A percentile compares a stretch with the other conserved stretches of the same genome.
phyloP scores from a whole-genome alignment of 2,888 invertebrate species.

The Argyresthia albistria region DNA sequence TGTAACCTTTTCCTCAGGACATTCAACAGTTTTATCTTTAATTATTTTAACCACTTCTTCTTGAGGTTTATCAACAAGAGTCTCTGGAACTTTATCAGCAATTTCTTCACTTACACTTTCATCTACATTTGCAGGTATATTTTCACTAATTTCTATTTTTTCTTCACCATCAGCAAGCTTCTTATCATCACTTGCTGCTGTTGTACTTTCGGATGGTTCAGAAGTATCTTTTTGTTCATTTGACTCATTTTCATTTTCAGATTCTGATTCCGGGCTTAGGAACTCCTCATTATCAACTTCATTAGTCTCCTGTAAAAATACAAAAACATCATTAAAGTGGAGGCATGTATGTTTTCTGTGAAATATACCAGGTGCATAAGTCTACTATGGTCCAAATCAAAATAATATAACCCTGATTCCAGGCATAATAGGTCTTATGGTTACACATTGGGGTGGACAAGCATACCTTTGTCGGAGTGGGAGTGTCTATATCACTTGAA shows the following conservation, averaged over 20 bases:
- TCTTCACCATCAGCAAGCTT: background rate
- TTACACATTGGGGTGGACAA: too few relatives aligned
- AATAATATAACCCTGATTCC: too few relatives aligned
- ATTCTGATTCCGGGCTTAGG: constrained; percentile 59
- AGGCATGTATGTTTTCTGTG: background rate
- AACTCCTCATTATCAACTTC: constrained; percentile 67
- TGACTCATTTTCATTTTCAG: constrained; percentile 27
- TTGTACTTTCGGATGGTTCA: background rate
- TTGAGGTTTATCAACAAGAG: too few relatives aligned
- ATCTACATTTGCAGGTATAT: constrained; percentile 5
- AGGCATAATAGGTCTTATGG: too few relatives aligned
- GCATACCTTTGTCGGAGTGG: constrained; percentile 22
- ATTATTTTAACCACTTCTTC: constrained; percentile 1
- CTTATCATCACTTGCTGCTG: background rate
- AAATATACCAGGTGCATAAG: too few relatives aligned
- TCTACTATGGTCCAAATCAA: too few relatives aligned
- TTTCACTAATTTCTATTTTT: background rate
- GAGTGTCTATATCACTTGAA: constrained; percentile 46
- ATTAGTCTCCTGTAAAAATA: constrained; percentile 23
- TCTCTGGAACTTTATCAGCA: too few relatives aligned
- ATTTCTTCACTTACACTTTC: background rate
- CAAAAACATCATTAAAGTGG: background rate
- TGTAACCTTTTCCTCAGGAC: constrained; percentile 8
- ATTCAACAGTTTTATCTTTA: constrained; percentile 8
- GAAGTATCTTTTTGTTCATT: background rate